Evolutionary conservation across 2,888 invertebrate species (phyloP).

Genomic region (Drosophila affinis): DNA sequence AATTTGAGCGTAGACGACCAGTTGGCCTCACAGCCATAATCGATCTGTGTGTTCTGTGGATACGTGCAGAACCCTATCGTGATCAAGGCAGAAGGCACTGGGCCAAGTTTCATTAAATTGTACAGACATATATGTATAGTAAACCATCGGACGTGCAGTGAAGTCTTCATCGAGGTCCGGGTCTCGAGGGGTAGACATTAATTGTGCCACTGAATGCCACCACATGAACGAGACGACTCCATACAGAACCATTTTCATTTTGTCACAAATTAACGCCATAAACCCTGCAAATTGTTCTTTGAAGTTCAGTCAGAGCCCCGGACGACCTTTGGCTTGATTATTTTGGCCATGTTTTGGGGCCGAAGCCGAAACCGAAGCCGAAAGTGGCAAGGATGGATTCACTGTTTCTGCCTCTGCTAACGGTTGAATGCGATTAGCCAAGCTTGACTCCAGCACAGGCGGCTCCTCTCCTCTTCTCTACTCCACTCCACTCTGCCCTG

Average conservation of each 20-base stretch:
- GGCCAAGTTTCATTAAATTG: conserved; percentile 23
- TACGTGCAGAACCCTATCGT: conserved; percentile 28
- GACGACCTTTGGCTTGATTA: conserved; percentile 66
- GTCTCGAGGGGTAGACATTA: conserved; percentile 6
- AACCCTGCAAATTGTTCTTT: conserved; percentile 61
- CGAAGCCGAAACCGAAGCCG: conserved; percentile 19
- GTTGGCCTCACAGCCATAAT: conserved; percentile 12
- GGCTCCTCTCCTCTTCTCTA: neutral
- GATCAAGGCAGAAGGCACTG: conserved; percentile 38
- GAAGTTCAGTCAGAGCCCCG: conserved; percentile 38
- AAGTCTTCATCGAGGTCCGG: conserved; percentile 45
- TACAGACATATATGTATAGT: too few relatives aligned
- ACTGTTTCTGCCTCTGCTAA: conserved; percentile 15
- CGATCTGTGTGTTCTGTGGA: conserved; percentile 10
- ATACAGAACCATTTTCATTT: conserved; percentile 60
- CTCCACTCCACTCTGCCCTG: neutral
- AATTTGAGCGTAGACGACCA: neutral
- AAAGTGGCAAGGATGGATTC: conserved; percentile 36
- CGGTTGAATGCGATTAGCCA: conserved; percentile 46
- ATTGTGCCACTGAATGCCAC: conserved; percentile 58
- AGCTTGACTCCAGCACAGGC: conserved; percentile 9
- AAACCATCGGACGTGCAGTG: conserved; percentile 50
- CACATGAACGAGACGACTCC: conserved; percentile 25
- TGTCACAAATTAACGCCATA: conserved; percentile 50
- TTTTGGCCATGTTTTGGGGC: conserved; percentile 59